These are phyloP conservation scores for Parapristionchus giblindavisi DNA, from an alignment of 2,888 invertebrate genomes.

Conservation along the genomic window DNA sequence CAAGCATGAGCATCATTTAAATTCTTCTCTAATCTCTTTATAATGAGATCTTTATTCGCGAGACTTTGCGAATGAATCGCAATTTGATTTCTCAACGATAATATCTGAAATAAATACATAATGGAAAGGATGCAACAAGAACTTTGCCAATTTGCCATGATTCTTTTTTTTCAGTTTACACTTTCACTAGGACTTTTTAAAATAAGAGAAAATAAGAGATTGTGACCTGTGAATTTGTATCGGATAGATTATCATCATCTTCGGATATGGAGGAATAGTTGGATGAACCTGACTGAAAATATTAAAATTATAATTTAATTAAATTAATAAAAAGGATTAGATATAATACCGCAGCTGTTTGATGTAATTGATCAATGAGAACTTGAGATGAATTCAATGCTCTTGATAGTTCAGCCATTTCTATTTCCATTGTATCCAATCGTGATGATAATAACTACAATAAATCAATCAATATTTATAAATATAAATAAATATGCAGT, in stretches of 20 bases:
- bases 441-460: conserved; percentile 12
- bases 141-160: too few species aligned
- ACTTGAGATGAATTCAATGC: conserved; percentile 32
- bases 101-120: conserved; percentile 21
- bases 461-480: not conserved
- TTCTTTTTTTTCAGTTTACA: not conserved
- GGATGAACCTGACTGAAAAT: conserved; percentile 33
- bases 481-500: not conserved
- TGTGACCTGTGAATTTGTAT: conserved; percentile 34
- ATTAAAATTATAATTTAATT: not conserved
- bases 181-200: too few species aligned
- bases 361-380: conserved; percentile 28
- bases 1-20: conserved; percentile 54
- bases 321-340: not conserved
- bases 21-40: conserved; percentile 51
- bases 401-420: conserved; percentile 31
- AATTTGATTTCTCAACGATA: conserved; percentile 37
- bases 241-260: conserved; percentile 29
- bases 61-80: conserved; percentile 37
- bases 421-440: conserved; percentile 28
- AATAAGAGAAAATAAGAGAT: too few species aligned
- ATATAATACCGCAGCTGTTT: conserved; percentile 3
- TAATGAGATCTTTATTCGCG: conserved; percentile 38
- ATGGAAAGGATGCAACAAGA: too few species aligned
- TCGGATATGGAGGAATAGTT: conserved; percentile 35